These are phyloP conservation scores for Narcine bancroftii DNA, from an alignment of 2,113 vertebrate genomes.

Conservation along the genomic window DNA sequence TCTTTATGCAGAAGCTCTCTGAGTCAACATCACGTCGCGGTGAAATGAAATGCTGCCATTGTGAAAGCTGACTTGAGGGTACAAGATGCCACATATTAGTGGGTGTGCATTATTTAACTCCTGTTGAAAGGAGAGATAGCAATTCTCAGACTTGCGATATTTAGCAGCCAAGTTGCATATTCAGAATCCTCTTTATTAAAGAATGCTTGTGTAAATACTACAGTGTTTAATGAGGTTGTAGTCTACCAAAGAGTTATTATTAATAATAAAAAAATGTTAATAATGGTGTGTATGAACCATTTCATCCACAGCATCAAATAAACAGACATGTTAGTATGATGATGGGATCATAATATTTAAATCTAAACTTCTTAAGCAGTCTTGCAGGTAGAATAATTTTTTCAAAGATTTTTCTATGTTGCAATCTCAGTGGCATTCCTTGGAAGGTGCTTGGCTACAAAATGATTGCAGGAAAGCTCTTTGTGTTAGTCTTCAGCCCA, in stretches of 20 bases:
- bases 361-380: neutral
- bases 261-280: neutral
- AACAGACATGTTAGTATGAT: neutral
- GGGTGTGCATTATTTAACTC: neutral
- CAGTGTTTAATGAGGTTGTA: neutral
- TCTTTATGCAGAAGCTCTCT: neutral
- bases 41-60: neutral
- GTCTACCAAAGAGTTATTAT: neutral
- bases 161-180: neutral
- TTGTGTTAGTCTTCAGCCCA: too few species aligned
- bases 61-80: neutral
- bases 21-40: neutral
- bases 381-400: neutral
- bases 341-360: neutral
- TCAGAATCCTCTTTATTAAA: neutral
- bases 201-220: neutral
- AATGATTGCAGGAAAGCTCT: neutral
- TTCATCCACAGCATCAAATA: neutral
- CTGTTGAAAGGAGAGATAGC: neutral
- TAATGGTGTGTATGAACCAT: neutral
- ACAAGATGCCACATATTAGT: neutral
- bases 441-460: neutral
- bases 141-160: neutral
- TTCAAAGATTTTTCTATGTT: neutral
- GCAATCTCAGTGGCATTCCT: neutral